A percentile compares a stretch with the other conserved stretches of the same genome.
phyloP scores from a whole-genome alignment of 2,797 vertebrate genomes.

The Halcyon leucocephala region DNA sequence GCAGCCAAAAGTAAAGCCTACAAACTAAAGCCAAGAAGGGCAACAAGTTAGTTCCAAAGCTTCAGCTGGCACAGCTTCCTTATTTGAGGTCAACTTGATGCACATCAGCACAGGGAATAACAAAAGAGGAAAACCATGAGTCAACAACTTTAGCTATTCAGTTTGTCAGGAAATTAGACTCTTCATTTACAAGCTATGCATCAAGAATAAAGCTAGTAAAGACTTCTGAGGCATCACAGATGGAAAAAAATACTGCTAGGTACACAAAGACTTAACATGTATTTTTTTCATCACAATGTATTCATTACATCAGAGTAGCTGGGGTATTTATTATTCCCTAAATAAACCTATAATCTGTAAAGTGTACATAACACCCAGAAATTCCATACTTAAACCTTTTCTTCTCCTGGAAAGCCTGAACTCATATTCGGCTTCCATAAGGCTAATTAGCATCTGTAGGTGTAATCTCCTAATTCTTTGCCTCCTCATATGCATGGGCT shows the following conservation, averaged over 20 bases:
- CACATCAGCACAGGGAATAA: background rate
- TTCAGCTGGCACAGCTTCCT: background rate
- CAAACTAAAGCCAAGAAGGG: background rate
- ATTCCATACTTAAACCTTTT: background rate
- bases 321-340: background rate
- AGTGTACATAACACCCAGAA: background rate
- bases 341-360: background rate
- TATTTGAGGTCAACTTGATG: background rate
- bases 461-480: background rate
- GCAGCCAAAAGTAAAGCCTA: background rate
- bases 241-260: background rate
- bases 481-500: rapidly evolving
- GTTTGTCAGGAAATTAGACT: background rate
- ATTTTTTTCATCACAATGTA: background rate
- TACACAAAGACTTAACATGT: rapidly evolving
- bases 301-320: background rate
- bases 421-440: background rate
- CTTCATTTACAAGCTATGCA: background rate
- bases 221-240: background rate
- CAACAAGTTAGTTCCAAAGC: background rate
- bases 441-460: background rate
- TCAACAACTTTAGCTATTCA: background rate
- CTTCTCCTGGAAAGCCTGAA: background rate
- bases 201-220: background rate
- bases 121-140: background rate